Base-by-base conservation (phyloP, 2,888 invertebrate species). In the Beris chalybata region DNA sequence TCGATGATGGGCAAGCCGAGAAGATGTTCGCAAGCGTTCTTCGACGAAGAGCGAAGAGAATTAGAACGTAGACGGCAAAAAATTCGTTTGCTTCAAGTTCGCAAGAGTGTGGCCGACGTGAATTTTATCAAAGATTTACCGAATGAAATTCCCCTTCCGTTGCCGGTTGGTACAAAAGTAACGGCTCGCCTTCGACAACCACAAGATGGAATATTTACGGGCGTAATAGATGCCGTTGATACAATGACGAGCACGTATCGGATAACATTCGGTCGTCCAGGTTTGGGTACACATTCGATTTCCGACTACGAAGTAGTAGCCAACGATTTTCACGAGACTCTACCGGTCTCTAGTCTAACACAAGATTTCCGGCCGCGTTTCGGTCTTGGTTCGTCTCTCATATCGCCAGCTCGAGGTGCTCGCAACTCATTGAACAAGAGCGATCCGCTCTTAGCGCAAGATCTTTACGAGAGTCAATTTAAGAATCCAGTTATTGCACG, bases 1-100 rank as follows among this genome's bases (percentile, higher is more conserved):
- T 83, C 96, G 70, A 89, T 97, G 83, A 95, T 99, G 93, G 98
- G 99, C 0, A 97, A 97, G 76, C 98, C 99, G 0, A 83, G 99
- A 57, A 85, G 98, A 76, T 97, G 93, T 79, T 95, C 95, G 0
- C 90, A 91, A 76, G 91, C 95, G 1, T 99, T 99, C 79, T 97
- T 99, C 81, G 89, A 90, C 71, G 98, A 99, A 82, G 99, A 99
- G 79, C 84, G 98, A 53, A 85, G 87, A 70, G 94, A 96, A 72
- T 82, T 99, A 66, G 94, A 96, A 73, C 86, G 91, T 48, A 95
- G 95, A 80, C 85, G 98, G 22, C 91, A 91, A 75, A 91, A 96
- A 76, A 96, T 99, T 72, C 86, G 98, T 64, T 89, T 92, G 73
- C 84, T 99, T 67, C 98, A 98, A 77, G 95, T 96, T 73, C 85